Evolutionary conservation across 2,113 vertebrate genomes (phyloP), one percentile per base, ranked within the genome.

Genomic region (Seriola dumerili): DNA sequence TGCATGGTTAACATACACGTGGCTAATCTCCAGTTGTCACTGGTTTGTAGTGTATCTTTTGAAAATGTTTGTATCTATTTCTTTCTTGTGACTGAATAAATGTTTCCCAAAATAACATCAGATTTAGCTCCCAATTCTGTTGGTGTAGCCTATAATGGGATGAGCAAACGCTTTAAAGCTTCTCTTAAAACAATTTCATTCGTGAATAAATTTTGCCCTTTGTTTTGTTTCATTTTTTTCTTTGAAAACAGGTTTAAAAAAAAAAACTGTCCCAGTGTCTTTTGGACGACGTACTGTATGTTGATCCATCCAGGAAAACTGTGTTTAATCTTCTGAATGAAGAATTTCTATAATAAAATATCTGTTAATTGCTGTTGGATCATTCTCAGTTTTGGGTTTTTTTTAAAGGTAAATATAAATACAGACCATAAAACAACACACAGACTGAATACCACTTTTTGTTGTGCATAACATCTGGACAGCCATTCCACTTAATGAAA

Each of bases 61-160:
- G 19, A 61, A 52, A 36, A 59, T 29, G 29, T 29, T 29, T 3
- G 0, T 46, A 46, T 64, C 25, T 44, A 57, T 57, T 63, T 76
- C 48, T 55, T 50, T 71, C n/a, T 61, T 54, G 21, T 59, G 52
- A 61, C 32, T 67, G 23, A 29, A 21, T 52, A 36, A 32, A 78
- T 36, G n/a, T 40, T 76, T 62, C n/a, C 4, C 16, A 57, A 48
- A 57, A 57, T 42, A 40, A 29, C 6, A 21, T 59, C 23, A 34
- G 42, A 50, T 65, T 13, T 59, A 59, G 19, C 16, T 52, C 7
- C 44, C 4, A 57, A 2, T 64, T 36, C 14, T 29, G 29, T 29
- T 8, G 10, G n/a, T 29, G 10, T 9, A 46, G 36, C 36, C 21
- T 76, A n/a, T 57, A 25, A 40, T 76, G 13, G 44, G 25, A 55